Percentiles rank a stretch among this genome's conserved stretches.
Conservation (phyloP, 1,140 invertebrate genomes). For the Bombus waltoni region DNA sequence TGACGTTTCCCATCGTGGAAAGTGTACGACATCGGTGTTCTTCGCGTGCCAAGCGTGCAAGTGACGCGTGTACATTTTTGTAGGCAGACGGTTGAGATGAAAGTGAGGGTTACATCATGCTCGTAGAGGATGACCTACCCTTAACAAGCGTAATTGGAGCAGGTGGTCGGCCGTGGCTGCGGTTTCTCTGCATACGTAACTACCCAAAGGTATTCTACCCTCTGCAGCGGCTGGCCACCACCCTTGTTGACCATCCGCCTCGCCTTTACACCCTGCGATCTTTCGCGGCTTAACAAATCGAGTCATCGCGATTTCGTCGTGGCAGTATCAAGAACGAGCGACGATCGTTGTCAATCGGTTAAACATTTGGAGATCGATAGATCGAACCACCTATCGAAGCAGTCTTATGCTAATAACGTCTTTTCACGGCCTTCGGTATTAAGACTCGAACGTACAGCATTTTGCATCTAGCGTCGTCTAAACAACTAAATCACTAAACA, state of each 20-base stretch:
- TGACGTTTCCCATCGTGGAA: neutral
- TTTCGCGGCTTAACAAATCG: slow-evolving; percentile 21
- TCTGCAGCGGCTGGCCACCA: slow-evolving; percentile 25
- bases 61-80: slow-evolving; percentile 21
- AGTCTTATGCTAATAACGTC: too few relatives aligned
- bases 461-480: too few relatives aligned
- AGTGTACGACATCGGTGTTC: neutral
- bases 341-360: neutral
- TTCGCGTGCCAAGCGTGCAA: neutral
- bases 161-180: slow-evolving; percentile 70
- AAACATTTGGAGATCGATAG: neutral
- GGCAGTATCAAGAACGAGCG: neutral
- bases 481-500: too few relatives aligned
- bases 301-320: neutral
- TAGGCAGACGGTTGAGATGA: slow-evolving; percentile 16
- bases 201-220: slow-evolving; percentile 67
- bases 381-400: too few relatives aligned
- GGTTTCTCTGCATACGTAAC: slow-evolving; percentile 71
- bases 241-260: slow-evolving; percentile 32
- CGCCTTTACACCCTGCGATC: slow-evolving; percentile 10
- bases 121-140: slow-evolving; percentile 46
- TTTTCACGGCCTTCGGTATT: too few relatives aligned
- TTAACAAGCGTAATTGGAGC: slow-evolving; percentile 77
- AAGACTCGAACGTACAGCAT: too few relatives aligned
- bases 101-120: slow-evolving; percentile 21